Base-by-base conservation (phyloP, 2,797 vertebrate genomes). In the Psittacula echo region DNA sequence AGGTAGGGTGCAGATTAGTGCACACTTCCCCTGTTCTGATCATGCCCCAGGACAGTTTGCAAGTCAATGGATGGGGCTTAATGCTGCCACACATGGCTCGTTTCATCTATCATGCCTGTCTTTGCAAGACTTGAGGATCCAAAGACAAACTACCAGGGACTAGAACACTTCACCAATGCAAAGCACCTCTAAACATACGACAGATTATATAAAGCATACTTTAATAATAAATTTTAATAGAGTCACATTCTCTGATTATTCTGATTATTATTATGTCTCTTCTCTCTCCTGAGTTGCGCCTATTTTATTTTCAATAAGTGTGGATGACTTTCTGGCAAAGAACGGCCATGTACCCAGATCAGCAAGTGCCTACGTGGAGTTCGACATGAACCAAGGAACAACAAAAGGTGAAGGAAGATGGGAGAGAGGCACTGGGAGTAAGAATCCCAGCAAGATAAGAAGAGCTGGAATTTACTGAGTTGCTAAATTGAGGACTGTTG, bases 141-240 rank as follows among this genome's bases (percentile, higher is more conserved):
- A 32, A 53, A 84, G 66, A 12, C 5, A 22, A n/a, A 24, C 66
- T 37, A 37, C 9, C 27, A 9, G 20, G 39, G 27, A 22, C 22
- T 20, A 30, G 68, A 89, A 53, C n/a, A 30, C 9, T 61, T 80
- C 54, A 48, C 53, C 41, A 48, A 24, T 23, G n/a, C n/a, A 83
- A 80, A 74, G 9, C 16, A 18, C 17, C 5, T 9, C 34, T 72
- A 60, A 87, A 91, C 32, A 9, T 22, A 22, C 0, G 5, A 50
- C 37, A 80, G 9, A 39, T 74, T 77, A 61, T 50, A 48, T n/a
- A 74, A 80, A 77, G 16, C 42, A 26, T 54, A 65, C 12, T 53
- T 94, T 53, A 62, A 68, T 77, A 79, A 77, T 79, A 84, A 58
- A 86, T 93, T 89, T 78, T 72, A 87, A 85, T 73, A 58, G 29